Evolutionary conservation across 1,140 invertebrate species (phyloP).

Genomic region (Rhagoletis zephyria): DNA sequence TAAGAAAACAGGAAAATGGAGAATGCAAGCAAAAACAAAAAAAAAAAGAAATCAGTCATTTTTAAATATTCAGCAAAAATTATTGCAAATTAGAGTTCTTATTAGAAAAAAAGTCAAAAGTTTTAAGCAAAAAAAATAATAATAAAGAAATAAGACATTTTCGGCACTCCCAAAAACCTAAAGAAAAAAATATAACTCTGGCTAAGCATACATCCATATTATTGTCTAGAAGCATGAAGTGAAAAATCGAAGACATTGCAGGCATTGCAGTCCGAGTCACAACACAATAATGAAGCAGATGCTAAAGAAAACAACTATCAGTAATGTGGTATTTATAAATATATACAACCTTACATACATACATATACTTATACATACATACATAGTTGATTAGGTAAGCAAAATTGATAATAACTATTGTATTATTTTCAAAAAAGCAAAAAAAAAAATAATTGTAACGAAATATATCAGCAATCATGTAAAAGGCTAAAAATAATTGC

Average conservation of each 20-base stretch:
- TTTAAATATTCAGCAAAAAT: conserved; percentile 12
- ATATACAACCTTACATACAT: not conserved
- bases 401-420: conserved; percentile 46
- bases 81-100: not conserved
- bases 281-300: conserved; percentile 36
- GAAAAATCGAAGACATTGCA: not conserved
- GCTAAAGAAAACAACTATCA: not conserved
- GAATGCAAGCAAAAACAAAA: not conserved
- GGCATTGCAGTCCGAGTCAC: not conserved
- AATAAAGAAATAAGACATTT: not conserved
- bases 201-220: conserved; percentile 11
- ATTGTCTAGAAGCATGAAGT: no score
- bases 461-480: conserved; percentile 43
- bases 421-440: conserved; percentile 37
- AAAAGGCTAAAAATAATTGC: conserved; percentile 15
- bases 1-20: not conserved
- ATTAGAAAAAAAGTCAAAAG: not conserved
- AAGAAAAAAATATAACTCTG: not conserved
- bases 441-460: conserved; percentile 29
- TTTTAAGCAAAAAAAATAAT: not conserved
- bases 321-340: conserved; percentile 47
- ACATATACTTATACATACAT: conserved; percentile 29
- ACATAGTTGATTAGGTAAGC: conserved; percentile 18
- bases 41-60: not conserved
- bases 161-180: not conserved